These are phyloP conservation scores for Sarcophaga rosellei DNA, from an alignment of 2,888 invertebrate genomes.

Conservation along the genomic window DNA sequence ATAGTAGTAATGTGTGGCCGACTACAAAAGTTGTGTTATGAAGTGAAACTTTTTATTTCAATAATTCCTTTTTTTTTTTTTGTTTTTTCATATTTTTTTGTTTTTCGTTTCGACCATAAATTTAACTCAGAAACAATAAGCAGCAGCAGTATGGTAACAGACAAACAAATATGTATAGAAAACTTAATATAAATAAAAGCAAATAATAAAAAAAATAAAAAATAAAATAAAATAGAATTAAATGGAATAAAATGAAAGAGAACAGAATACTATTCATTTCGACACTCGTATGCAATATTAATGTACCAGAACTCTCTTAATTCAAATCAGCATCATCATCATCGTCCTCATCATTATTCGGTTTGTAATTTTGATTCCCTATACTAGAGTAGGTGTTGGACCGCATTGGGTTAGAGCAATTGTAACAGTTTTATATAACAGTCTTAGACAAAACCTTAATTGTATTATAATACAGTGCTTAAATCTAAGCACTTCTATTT, in stretches of 20 bases:
- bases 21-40: conserved; percentile 56
- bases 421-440: no score
- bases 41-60: conserved; percentile 42
- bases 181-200: conserved; percentile 15
- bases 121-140: conserved; percentile 64
- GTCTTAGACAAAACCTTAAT: no score
- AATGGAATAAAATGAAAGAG: conserved; percentile 17
- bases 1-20: conserved; percentile 58
- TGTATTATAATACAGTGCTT: no score
- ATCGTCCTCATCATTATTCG: neutral
- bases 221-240: conserved; percentile 42
- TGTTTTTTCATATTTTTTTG: neutral
- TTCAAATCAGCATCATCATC: neutral
- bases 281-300: conserved; percentile 61
- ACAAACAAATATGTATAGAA: neutral
- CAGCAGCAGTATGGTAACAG: conserved; percentile 18
- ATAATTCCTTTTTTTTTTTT: conserved; percentile 8
- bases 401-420: no score
- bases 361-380: neutral
- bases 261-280: neutral
- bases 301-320: conserved; percentile 14
- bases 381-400: neutral
- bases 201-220: conserved; percentile 19
- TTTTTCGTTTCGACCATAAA: conserved; percentile 52
- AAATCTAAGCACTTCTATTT: no score